Evolutionary conservation across 2,797 vertebrate genomes (phyloP), one percentile per base, ranked within the genome.

Genomic region (Steatocranus sp.): DNA sequence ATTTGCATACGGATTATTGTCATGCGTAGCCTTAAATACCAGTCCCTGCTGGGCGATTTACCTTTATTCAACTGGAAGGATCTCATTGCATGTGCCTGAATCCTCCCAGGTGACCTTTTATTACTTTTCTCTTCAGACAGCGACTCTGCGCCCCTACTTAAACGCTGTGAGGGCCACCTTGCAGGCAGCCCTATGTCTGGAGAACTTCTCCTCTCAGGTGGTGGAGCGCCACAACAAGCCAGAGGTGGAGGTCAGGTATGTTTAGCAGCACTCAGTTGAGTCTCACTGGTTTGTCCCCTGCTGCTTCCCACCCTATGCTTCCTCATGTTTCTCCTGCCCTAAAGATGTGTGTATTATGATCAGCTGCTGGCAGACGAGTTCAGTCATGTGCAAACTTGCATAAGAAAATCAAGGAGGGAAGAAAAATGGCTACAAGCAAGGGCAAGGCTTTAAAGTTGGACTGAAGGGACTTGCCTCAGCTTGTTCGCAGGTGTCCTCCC

Each of bases 201-300:
- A 99, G 95, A 99, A 99, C 93, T 99, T 99, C 95, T 99, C 98
- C 82, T 99, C 98, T 82, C 98, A 99, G 92, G 98, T 99, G 85
- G 98, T 99, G 92, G 98, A 99, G 90, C 95, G 98, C 53, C 98
- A 99, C 95, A 99, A 99, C 95, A 99, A 99, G 84, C 98, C 98
- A 0, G 98, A 99, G 92, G 98, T 99, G 93, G 98, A 99, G 92
- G 98, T 99, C 94, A 97, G 98, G 98, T 99, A 96, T 82, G 96
- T 91, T 51, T 14, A 10, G 11, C 7, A 23, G 41, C n/a, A 11
- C 49, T 6, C 41, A 70, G 5, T 46, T 46, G 41, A 73, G 66
- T 73, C 23, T 18, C 38, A 23, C 61, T 66, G 61, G 61, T 41
- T 1, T 66, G 34, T 41, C 34, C 63, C 32, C 1, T 61, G 56